phyloP scores from a whole-genome alignment of 2,888 invertebrate species.

The Rhopalosiphum nymphaeae region DNA sequence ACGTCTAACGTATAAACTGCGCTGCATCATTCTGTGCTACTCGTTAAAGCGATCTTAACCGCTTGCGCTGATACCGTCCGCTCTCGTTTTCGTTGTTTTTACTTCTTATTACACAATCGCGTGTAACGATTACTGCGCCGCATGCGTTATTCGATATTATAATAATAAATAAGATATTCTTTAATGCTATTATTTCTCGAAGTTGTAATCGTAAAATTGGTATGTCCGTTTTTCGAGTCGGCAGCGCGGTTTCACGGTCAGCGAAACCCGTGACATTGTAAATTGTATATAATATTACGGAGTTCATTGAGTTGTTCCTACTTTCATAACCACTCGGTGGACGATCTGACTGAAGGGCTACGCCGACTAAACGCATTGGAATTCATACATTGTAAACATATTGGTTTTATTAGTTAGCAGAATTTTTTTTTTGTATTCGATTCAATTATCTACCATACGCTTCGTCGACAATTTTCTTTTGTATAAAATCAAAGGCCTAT shows the following conservation, averaged over 20 bases:
- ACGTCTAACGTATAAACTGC: background rate
- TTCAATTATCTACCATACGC: background rate
- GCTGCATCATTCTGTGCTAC: background rate
- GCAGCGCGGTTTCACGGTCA: constrained; percentile 41
- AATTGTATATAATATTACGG: constrained; percentile 14
- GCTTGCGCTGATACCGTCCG: background rate
- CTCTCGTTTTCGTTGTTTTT: background rate
- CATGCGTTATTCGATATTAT: background rate
- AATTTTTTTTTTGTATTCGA: background rate
- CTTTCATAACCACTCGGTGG: constrained; percentile 45
- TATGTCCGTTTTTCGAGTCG: background rate
- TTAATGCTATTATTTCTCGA: constrained; percentile 1
- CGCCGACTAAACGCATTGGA: background rate
- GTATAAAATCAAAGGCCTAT: background rate
- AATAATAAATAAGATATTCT: background rate
- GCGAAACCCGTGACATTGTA: constrained; percentile 57
- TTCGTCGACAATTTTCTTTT: background rate
- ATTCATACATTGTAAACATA: background rate
- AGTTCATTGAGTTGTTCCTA: constrained; percentile 52
- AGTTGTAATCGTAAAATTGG: background rate
- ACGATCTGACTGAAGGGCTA: background rate
- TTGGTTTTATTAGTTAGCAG: background rate
- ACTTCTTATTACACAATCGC: background rate
- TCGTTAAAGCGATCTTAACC: background rate
- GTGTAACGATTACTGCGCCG: background rate